These are phyloP conservation scores for Phrynocephalus guinanensis DNA, from an alignment of 2,797 vertebrate species.

Conservation along the genomic window DNA sequence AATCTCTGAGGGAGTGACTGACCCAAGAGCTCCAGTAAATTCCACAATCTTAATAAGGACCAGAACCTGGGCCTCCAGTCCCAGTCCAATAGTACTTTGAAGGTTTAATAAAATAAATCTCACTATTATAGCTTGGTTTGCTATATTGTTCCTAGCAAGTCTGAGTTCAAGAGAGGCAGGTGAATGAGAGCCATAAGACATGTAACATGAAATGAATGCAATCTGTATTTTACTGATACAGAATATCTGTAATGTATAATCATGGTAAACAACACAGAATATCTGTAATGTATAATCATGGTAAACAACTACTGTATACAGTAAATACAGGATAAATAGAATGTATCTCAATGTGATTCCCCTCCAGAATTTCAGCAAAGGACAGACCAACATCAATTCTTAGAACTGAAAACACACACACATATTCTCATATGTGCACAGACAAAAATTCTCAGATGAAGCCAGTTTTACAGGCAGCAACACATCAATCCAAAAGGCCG, in stretches of 20 bases:
- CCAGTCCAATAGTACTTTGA: background rate
- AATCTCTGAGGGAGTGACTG: background rate
- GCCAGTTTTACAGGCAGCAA: constrained; percentile 6
- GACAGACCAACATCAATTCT: background rate
- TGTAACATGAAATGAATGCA: background rate
- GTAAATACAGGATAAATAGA: constrained; percentile 2
- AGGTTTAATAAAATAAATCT: background rate
- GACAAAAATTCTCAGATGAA: background rate
- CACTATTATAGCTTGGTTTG: background rate
- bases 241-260: background rate
- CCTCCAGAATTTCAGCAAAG: background rate
- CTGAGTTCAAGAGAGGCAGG: background rate
- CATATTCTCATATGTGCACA: background rate
- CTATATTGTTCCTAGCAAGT: background rate
- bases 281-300: too few relatives aligned
- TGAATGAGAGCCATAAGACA: too few relatives aligned
- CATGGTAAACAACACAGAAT: background rate
- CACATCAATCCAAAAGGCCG: background rate
- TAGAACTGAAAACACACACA: background rate
- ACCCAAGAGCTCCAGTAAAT: background rate
- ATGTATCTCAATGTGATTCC: background rate
- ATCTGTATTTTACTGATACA: background rate
- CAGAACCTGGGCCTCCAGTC: background rate
- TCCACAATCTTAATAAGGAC: background rate
- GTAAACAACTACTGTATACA: background rate